Evolutionary conservation across 1,140 invertebrate species (phyloP).

Genomic region (Platyscapa corneri): DNA sequence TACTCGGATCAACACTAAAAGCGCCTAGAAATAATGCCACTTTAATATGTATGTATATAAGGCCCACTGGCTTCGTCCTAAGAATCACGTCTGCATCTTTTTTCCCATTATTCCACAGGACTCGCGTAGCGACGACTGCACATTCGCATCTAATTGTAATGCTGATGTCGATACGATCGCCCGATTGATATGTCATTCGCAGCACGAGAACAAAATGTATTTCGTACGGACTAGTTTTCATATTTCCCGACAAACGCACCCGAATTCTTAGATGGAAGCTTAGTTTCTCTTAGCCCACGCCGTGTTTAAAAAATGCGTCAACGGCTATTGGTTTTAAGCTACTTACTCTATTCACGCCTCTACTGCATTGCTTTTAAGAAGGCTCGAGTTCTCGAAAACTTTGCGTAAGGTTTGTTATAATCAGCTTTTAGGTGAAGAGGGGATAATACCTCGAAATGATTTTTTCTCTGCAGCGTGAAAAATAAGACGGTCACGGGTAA

Average conservation of each 20-base stretch:
- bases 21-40: background rate
- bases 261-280: background rate
- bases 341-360: background rate
- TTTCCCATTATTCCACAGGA: background rate
- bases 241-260: background rate
- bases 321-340: background rate
- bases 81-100: background rate
- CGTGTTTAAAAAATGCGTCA: background rate
- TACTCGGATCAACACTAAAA: conserved; percentile 1
- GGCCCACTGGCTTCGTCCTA: background rate
- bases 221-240: background rate
- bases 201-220: background rate
- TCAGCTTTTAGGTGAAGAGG: too few species aligned
- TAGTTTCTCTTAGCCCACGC: background rate
- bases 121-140: background rate
- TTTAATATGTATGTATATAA: conserved; percentile 7
- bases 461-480: too few species aligned
- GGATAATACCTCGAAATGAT: too few species aligned
- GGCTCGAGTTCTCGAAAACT: background rate
- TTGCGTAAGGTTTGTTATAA: too few species aligned
- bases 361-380: background rate
- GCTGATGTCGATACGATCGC: background rate
- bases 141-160: background rate
- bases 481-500: background rate
- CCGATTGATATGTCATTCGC: background rate